Evolutionary conservation across 2,797 vertebrate genomes (phyloP).

Genomic region (Acrossocheilus fasciatus): DNA sequence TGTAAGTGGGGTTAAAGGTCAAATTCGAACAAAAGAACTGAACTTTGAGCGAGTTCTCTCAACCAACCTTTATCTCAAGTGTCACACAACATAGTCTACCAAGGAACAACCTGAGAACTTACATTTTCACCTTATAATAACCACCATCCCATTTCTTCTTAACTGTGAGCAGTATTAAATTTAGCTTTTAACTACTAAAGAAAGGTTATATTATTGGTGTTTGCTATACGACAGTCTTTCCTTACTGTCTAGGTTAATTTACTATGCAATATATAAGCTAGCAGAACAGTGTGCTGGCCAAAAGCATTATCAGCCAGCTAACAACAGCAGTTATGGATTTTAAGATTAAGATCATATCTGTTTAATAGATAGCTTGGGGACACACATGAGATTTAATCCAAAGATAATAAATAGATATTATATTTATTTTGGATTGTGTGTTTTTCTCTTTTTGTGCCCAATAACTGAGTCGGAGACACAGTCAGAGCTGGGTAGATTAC

Average conservation of each 20-base stretch:
- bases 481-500: not conserved
- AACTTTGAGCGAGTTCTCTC: not conserved
- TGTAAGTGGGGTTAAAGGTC: no score
- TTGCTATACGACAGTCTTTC: not conserved
- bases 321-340: slow-evolving; percentile 1
- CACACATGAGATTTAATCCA: not conserved
- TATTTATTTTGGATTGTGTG: not conserved
- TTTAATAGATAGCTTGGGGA: slow-evolving; percentile 15
- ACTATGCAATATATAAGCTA: not conserved
- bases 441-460: not conserved
- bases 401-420: not conserved
- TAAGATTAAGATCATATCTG: slow-evolving; percentile 1
- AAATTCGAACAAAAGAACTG: not conserved
- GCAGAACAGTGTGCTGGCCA: not conserved
- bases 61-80: not conserved
- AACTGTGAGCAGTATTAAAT: not conserved
- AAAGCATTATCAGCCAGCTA: not conserved
- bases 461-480: not conserved
- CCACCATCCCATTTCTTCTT: not conserved
- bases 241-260: not conserved
- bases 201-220: not conserved
- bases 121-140: not conserved
- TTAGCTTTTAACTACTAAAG: not conserved
- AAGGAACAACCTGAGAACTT: not conserved
- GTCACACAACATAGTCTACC: not conserved